Base-by-base conservation (phyloP, 2,888 invertebrate species). In the Frankliniella fusca region DNA sequence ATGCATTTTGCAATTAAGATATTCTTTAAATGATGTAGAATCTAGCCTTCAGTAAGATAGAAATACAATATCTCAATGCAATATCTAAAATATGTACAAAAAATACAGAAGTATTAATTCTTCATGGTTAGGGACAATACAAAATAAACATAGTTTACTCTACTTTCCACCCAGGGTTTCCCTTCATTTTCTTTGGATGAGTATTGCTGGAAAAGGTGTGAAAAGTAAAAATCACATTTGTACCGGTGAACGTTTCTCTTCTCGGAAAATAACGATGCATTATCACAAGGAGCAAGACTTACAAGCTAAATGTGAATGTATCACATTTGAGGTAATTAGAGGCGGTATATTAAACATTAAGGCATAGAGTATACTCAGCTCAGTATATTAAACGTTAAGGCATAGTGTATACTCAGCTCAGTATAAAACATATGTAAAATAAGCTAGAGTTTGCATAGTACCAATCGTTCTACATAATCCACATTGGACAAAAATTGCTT, bases 221-320 rank as follows among this genome's bases (percentile, higher is more conserved):
- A 61, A 61, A 61, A 38, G 38, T n/a, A 61, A 61, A 12, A 76
- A 76, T 76, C 27, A 76, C 70, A 76, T 27, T 76, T 76, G 27
- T 76, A 76, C 27, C 70, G 23, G 70, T 76, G 27, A 76, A 76
- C 23, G 27, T 27, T 38, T 76, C 70, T 27, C 5, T 12, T 9
- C 70, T 27, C 70, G 3, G 27, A 76, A 54, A 54, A 54, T 20
- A 54, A 27, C 23, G 12, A 76, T 27, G 70, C 23, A 76, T 27
- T 76, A 76, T 76, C 70, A 76, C 70, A 76, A 76, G 1, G 70
- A 76, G 27, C 27, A 76, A 20, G 70, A 76, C 70, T 76, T 76
- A 76, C 23, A 9, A 23, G 27, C 70, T 76, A 76, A 23, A 54
- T 15, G 54, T 54, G 54, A 54, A 5, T 11, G 54, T 20, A 12